These are phyloP conservation scores for Takifugu rubripes DNA, from an alignment of 2,797 vertebrate genomes.

Conservation along the genomic window DNA sequence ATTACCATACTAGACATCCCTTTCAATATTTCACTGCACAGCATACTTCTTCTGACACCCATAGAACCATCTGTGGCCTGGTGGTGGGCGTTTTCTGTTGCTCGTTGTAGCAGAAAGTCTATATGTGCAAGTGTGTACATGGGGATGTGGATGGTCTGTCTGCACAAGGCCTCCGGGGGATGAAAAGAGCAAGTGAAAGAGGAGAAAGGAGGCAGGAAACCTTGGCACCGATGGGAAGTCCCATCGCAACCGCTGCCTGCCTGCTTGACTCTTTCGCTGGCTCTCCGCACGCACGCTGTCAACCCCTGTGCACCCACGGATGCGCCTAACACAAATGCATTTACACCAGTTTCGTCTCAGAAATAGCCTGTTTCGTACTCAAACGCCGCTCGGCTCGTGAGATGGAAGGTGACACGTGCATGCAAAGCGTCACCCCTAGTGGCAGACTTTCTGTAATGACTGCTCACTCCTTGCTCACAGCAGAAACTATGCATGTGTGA, in stretches of 20 bases:
- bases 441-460: slow-evolving; percentile 18
- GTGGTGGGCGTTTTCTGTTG: slow-evolving; percentile 31
- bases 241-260: slow-evolving; percentile 47
- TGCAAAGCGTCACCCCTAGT: slow-evolving; percentile 20
- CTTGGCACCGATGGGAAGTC: slow-evolving; percentile 50
- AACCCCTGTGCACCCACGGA: slow-evolving; percentile 21
- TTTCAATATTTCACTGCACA: slow-evolving; percentile 52
- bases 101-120: slow-evolving; percentile 9
- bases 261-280: slow-evolving; percentile 29
- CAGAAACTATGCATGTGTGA: not conserved
- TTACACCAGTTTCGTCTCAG: slow-evolving; percentile 1
- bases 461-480: slow-evolving; percentile 41
- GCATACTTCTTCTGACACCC: slow-evolving; percentile 49
- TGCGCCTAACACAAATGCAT: slow-evolving; percentile 10
- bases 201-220: slow-evolving; percentile 33
- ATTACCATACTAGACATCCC: slow-evolving; percentile 53
- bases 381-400: slow-evolving; percentile 16
- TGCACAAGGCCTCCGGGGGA: slow-evolving; percentile 38
- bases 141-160: slow-evolving; percentile 27
- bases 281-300: slow-evolving; percentile 42
- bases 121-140: slow-evolving; percentile 13
- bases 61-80: slow-evolving; percentile 43
- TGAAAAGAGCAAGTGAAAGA: slow-evolving; percentile 20
- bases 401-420: slow-evolving; percentile 15
- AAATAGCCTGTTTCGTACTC: slow-evolving; percentile 37